Base-by-base conservation (phyloP, 2,888 invertebrate species). In the Leucania comma region DNA sequence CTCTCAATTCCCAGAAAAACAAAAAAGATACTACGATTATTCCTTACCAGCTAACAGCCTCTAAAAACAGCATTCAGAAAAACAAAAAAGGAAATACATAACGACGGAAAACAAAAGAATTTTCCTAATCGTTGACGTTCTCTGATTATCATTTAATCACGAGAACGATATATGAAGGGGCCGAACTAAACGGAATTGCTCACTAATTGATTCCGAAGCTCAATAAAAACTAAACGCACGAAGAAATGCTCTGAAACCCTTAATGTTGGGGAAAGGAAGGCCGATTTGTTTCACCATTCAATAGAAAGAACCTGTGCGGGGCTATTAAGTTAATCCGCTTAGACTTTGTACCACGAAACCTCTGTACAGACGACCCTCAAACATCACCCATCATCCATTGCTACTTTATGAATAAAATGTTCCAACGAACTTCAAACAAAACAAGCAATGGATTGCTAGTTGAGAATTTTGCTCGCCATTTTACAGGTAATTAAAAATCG, bases 251-350 rank as follows among this genome's bases (percentile, higher is more conserved):
- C 83, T 82, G 78, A 86, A 86, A 84, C 86, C 87, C 81, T 86
- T 90, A 90, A 90, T 86, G 88, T 83, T 78, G 82, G 85, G 80
- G 82, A 77, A 72, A 86, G 87, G 88, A 88, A 88, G 86, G 87
- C 84, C 90, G 91, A 92, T 92, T 91, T 92, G 90, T 92, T 91
- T 90, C 90, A 88, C 86, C 89, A 89, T 91, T 92, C 92, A 91
- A 93, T 93, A 91, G 91, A 91, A 93, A 90, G 91, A 90, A 90
- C 89, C 89, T 90, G 90, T 91, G 82, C 90, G 89, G 87, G 90
- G 90, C 93, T 91, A 94, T 94, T 93, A 92, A 92, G 91, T 91
- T 89, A 90, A 90, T 90, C 90, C 87, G 81, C 89, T 90, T 89
- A 84, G 38, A 67, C 64, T 17, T 3, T 24, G 35, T 35, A 86